These are phyloP conservation scores for Torymus aiolomorphi DNA, from an alignment of 2,888 invertebrate genomes.

Conservation along the genomic window DNA sequence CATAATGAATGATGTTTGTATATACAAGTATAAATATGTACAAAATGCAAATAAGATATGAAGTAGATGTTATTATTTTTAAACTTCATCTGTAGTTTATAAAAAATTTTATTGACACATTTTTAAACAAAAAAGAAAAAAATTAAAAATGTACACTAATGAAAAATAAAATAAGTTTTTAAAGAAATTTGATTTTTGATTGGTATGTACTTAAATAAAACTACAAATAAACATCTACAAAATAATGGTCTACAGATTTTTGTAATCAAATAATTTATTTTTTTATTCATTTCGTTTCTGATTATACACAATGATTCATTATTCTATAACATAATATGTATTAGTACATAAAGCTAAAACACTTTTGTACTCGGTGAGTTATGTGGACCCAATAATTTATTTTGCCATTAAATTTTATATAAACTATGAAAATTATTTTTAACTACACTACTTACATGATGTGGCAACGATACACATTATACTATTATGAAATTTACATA, in stretches of 20 bases:
- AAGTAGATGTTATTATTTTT: too few species aligned
- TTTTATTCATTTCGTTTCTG: conserved; percentile 43
- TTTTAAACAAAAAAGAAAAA: too few species aligned
- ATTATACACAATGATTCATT: conserved; percentile 57
- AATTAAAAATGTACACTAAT: too few species aligned
- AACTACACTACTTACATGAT: conserved; percentile 69
- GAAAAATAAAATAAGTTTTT: not conserved
- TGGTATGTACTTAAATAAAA: not conserved
- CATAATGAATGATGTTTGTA: too few species aligned
- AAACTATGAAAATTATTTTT: conserved; percentile 58
- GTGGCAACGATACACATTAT: conserved; percentile 59
- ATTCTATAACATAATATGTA: conserved; percentile 57
- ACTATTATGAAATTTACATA: conserved; percentile 69
- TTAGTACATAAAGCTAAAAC: conserved; percentile 72
- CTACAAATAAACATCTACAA: not conserved
- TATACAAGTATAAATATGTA: not conserved
- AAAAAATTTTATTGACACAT: too few species aligned
- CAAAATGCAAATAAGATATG: not conserved
- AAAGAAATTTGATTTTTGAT: not conserved
- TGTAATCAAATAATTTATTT: conserved; percentile 59
- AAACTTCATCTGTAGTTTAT: too few species aligned
- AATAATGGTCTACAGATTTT: conserved; percentile 16
- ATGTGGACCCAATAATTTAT: conserved; percentile 70
- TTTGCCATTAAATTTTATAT: conserved; percentile 61
- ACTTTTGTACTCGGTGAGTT: conserved; percentile 71